Evolutionary conservation across 2,888 invertebrate genomes (phyloP).

Genomic region (Drosophila lutescens): DNA sequence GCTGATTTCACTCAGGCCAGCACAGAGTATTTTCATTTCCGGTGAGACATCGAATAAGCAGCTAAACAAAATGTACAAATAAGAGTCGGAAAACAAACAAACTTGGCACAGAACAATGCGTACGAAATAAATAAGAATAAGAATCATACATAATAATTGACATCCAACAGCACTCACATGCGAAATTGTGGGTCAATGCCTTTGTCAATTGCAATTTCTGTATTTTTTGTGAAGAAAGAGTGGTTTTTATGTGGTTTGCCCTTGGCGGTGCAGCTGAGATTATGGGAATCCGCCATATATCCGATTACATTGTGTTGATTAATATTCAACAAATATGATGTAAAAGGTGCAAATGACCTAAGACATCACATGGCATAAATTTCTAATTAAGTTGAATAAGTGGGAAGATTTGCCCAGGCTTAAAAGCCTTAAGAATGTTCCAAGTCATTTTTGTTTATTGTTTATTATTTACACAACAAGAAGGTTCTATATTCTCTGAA

Average conservation of each 20-base stretch:
- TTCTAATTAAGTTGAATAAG: not conserved
- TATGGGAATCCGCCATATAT: slow-evolving; percentile 14
- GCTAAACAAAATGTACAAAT: slow-evolving; percentile 6
- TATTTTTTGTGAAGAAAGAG: not conserved
- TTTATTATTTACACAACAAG: not conserved
- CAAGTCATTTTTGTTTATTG: not conserved
- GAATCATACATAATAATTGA: slow-evolving; percentile 13
- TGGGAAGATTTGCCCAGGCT: too few relatives aligned
- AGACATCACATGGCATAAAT: not conserved
- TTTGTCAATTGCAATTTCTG: slow-evolving; percentile 33
- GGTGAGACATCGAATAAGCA: slow-evolving; percentile 38
- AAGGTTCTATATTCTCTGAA: not conserved
- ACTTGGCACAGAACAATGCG: slow-evolving; percentile 42
- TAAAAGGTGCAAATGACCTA: not conserved
- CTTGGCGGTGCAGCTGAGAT: slow-evolving; percentile 6
- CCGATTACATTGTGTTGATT: slow-evolving; percentile 12
- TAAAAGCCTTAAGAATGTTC: too few relatives aligned
- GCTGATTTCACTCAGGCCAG: slow-evolving; percentile 66
- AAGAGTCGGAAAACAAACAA: slow-evolving; percentile 8
- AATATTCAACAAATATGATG: not conserved
- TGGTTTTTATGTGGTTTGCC: slow-evolving; percentile 7
- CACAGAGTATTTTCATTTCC: slow-evolving; percentile 32
- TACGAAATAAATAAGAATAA: slow-evolving; percentile 14
- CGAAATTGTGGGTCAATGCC: slow-evolving; percentile 39
- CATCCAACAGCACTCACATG: slow-evolving; percentile 15